Evolutionary conservation across 2,888 invertebrate species (phyloP), one percentile per base, ranked within the genome.

Genomic region (Drosophila anomalata): DNA sequence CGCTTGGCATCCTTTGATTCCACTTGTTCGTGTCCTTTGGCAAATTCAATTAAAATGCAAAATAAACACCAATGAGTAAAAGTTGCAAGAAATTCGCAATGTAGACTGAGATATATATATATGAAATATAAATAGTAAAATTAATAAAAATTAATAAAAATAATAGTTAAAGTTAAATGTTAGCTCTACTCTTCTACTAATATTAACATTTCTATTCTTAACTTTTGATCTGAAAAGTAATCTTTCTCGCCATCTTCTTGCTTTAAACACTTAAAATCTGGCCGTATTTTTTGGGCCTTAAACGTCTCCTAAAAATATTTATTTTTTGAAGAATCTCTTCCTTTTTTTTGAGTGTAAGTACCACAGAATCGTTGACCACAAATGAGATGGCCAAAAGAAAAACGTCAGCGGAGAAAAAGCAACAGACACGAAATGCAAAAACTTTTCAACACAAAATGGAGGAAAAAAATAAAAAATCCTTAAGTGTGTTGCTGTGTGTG

Each of bases 31-130:
- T 72, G 66, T 55, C 9, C 44, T 59, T 67, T 44, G 58, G 68
- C 63, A 71, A 85, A 81, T 80, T 85, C 82, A 80, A 85, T 80
- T 85, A 80, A 80, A 80, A 79, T 80, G 77, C 85, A 81, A 85
- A 85, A 79, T 73, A 76, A 78, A 80, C 69, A 75, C 68, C 72
- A 76, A 76, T 62, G 67, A 58, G 46, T 41, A 54, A 52, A 29
- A 33, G 44, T 52, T 60, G 68, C 77, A 68, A 66, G 59, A 66
- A 72, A 82, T 74, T 65, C 62, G 59, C 71, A 66, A 74, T 71
- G n/a, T n/a, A n/a, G 6, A 36, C 36, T 78, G 79, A 51, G 55
- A 69, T 3, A 29, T 29, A 29, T 9, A 29, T 4, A 4, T 3
- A 24, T 4, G 22, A 4, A 5, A 22, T 0, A 22, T 2, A 22